Base-by-base conservation (phyloP, 2,888 invertebrate genomes). In the Agrotis segetum region DNA sequence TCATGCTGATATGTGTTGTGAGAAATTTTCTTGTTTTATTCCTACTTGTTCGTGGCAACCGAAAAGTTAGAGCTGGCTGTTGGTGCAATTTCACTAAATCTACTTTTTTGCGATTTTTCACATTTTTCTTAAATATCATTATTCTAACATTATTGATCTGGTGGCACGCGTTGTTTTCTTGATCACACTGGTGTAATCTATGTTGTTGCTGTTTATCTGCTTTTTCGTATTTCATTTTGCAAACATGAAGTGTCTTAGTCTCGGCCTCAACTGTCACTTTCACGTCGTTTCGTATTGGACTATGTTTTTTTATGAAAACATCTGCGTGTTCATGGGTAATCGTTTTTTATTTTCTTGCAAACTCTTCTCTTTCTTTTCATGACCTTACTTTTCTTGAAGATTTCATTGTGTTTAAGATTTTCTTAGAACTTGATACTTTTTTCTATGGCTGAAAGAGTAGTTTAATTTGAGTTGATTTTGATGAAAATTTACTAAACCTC, bases 1-100 rank as follows among this genome's bases (percentile, higher is more conserved):
- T 75, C 71, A 80, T 52, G 24, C 81, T 81, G 13, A 40, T 61
- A 21, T 67, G 63, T 58, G 70, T 80, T 11, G 55, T 83, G 5
- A 74, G 14, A 1, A 68, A 44, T 11, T 29, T 56, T 34, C 13
- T 17, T 4, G 17, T 44, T 64, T 64, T 64, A 2, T 53, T 44
- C 17, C 21, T 40, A 21, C 29, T 17, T 0, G 46, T 72, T 17
- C 16, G 56, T 40, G 83, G 79, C 49, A 72, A 19, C 17, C 63
- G 52, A 13, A 79, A 82, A 44, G 74, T 55, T 6, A 64, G 11
- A 53, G 53, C 60, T 13, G 79, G 80, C 14, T 60, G 52, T 50
- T 79, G 66, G 24, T 29, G 34, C 19, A 21, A 46, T 40, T 52
- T 73, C 14, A 13, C 14, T 3, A 21, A 6, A 17, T 61, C 40